Conservation (phyloP, 2,113 vertebrate species). For the Dascyllus trimaculatus region DNA sequence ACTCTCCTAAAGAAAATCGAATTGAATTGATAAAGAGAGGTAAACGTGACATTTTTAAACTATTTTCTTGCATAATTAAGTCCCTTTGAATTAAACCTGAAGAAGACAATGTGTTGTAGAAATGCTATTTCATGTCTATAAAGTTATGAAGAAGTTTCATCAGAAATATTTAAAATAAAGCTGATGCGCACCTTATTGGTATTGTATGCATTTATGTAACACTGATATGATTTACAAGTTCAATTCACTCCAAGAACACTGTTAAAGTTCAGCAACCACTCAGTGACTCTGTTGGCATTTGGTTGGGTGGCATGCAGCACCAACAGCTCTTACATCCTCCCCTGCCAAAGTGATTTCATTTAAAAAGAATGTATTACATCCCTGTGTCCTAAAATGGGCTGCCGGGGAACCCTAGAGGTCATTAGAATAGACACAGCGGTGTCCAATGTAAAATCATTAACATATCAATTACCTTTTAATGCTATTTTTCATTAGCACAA, state of each 20-base stretch:
- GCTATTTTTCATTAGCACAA: slow-evolving; percentile 4
- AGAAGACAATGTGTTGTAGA: background rate
- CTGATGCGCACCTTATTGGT: background rate
- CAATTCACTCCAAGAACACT: slow-evolving; percentile 21
- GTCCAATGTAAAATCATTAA: slow-evolving; percentile 24
- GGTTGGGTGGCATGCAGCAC: slow-evolving; percentile 18
- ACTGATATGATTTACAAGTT: slow-evolving; percentile 38
- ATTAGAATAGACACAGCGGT: background rate
- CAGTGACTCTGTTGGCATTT: slow-evolving; percentile 19
- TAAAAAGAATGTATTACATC: background rate
- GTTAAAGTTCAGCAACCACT: slow-evolving; percentile 2
- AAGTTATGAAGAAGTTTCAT: background rate
- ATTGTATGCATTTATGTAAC: slow-evolving; percentile 56
- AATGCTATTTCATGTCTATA: too few species aligned
- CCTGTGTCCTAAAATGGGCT: background rate
- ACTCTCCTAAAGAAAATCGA: too few species aligned
- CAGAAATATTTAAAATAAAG: background rate
- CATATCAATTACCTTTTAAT: background rate
- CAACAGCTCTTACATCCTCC: background rate
- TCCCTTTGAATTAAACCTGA: background rate
- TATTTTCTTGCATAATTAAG: background rate
- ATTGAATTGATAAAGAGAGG: too few species aligned
- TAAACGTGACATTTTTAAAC: too few species aligned
- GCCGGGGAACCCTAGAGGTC: background rate
- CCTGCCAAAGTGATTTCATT: background rate